Evolutionary conservation across 2,888 invertebrate species (phyloP).

Genomic region (Liodrosophila aerea): DNA sequence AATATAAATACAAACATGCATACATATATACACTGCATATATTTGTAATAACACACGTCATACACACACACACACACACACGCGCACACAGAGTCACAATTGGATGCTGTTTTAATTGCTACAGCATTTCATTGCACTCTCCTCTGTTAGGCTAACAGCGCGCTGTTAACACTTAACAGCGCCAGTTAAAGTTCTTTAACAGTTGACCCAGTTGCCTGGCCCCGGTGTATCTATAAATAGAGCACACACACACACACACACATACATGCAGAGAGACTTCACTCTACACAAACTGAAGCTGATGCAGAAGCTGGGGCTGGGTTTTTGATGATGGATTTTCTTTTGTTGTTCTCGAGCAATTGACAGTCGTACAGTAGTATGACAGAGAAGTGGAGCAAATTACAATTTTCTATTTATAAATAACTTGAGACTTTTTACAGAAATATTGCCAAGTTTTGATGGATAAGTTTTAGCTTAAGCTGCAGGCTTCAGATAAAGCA

Average conservation of each 20-base stretch:
- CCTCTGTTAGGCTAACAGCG: slow-evolving; percentile 11
- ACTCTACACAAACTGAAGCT: slow-evolving; percentile 25
- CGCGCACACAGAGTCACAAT: slow-evolving; percentile 21
- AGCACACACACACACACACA: slow-evolving; percentile 33
- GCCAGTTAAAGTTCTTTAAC: slow-evolving; percentile 48
- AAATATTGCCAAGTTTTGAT: slow-evolving; percentile 25
- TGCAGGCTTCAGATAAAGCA: neutral
- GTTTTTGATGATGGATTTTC: slow-evolving; percentile 28
- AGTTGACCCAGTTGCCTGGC: slow-evolving; percentile 65
- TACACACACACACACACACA: neutral
- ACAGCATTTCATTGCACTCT: slow-evolving; percentile 27
- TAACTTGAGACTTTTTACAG: slow-evolving; percentile 24
- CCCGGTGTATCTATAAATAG: slow-evolving; percentile 55
- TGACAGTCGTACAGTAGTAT: too few relatives aligned
- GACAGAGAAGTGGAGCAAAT: slow-evolving; percentile 14
- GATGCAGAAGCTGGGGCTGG: slow-evolving; percentile 10
- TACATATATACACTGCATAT: slow-evolving; percentile 9
- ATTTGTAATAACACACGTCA: neutral
- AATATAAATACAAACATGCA: slow-evolving; percentile 28
- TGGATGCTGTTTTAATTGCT: slow-evolving; percentile 56
- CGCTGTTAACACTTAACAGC: slow-evolving; percentile 25
- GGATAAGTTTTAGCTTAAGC: slow-evolving; percentile 20
- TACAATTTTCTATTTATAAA: slow-evolving; percentile 49
- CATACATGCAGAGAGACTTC: slow-evolving; percentile 16
- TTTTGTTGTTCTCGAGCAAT: slow-evolving; percentile 19